These are phyloP conservation scores for Cephalopachus bancanus DNA, from an alignment of 2,797 vertebrate species.

Conservation along the genomic window DNA sequence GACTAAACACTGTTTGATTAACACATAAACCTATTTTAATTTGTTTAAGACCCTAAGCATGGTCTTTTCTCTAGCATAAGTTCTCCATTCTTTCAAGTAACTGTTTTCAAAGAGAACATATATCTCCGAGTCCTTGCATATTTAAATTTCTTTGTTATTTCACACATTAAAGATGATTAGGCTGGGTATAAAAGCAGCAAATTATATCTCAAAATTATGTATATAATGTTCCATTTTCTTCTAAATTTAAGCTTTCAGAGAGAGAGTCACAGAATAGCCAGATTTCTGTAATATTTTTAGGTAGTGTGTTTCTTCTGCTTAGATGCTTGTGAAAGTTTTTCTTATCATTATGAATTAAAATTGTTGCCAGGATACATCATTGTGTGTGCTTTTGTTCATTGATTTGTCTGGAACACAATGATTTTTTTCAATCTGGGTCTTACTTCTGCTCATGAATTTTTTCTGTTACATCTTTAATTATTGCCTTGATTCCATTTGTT, in stretches of 20 bases:
- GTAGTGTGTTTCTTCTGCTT: slow-evolving; percentile 70
- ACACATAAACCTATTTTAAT: neutral
- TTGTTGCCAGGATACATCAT: slow-evolving; percentile 64
- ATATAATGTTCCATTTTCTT: slow-evolving; percentile 59
- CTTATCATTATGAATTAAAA: slow-evolving; percentile 78
- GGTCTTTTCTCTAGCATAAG: neutral
- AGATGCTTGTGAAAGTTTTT: slow-evolving; percentile 67
- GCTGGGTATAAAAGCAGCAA: slow-evolving; percentile 76
- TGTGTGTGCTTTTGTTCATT: slow-evolving; percentile 70
- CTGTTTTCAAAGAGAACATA: neutral
- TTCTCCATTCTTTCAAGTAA: slow-evolving; percentile 25
- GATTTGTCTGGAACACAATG: slow-evolving; percentile 69
- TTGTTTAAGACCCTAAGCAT: neutral
- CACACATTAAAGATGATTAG: slow-evolving; percentile 52
- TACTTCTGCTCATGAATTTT: slow-evolving; percentile 75
- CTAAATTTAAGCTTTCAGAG: slow-evolving; percentile 71
- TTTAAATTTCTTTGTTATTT: slow-evolving; percentile 56
- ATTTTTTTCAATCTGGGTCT: slow-evolving; percentile 77
- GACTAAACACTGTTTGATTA: slow-evolving; percentile 40
- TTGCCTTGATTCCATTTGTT: slow-evolving; percentile 40
- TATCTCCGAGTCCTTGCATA: slow-evolving; percentile 34
- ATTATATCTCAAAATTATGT: slow-evolving; percentile 61
- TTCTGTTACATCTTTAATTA: slow-evolving; percentile 65
- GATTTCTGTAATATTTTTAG: slow-evolving; percentile 71
- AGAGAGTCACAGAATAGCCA: slow-evolving; percentile 68